Evolutionary conservation across 2,113 vertebrate genomes (phyloP).

Genomic region (Scomber colias): DNA sequence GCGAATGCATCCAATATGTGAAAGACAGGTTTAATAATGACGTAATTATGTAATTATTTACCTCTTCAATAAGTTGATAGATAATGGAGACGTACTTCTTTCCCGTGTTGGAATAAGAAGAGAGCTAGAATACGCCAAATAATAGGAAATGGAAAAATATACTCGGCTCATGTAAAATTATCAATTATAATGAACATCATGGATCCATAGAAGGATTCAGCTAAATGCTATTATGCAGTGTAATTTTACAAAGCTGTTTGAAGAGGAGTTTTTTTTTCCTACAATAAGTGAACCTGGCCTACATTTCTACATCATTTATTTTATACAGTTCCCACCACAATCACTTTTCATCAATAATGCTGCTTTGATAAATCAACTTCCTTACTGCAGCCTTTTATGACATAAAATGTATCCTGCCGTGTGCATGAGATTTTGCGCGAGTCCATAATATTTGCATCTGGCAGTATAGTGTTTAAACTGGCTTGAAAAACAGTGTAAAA

Average conservation of each 20-base stretch:
- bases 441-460: conserved; percentile 30
- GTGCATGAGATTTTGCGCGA: conserved; percentile 14
- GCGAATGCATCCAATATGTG: conserved; percentile 23
- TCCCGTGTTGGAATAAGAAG: not conserved
- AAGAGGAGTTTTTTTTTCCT: conserved; percentile 39
- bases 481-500: conserved; percentile 30
- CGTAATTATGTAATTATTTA: conserved; percentile 21
- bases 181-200: conserved; percentile 46
- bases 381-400: conserved; percentile 13
- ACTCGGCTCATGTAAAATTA: conserved; percentile 29
- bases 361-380: conserved; percentile 53
- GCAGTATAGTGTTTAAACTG: conserved; percentile 14
- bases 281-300: conserved; percentile 39
- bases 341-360: conserved; percentile 55
- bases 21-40: conserved; percentile 29
- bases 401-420: not conserved
- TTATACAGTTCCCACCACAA: conserved; percentile 36
- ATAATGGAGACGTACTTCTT: not conserved
- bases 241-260: conserved; percentile 41
- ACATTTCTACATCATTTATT: conserved; percentile 33
- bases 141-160: conserved; percentile 19
- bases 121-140: not conserved
- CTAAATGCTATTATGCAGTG: conserved; percentile 46
- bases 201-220: conserved; percentile 31
- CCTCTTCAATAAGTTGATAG: conserved; percentile 21